A percentile compares a stretch with the other conserved stretches of the same genome.
Conservation (phyloP, 2,888 invertebrate species). For the Troglohyphantes excavatus region DNA sequence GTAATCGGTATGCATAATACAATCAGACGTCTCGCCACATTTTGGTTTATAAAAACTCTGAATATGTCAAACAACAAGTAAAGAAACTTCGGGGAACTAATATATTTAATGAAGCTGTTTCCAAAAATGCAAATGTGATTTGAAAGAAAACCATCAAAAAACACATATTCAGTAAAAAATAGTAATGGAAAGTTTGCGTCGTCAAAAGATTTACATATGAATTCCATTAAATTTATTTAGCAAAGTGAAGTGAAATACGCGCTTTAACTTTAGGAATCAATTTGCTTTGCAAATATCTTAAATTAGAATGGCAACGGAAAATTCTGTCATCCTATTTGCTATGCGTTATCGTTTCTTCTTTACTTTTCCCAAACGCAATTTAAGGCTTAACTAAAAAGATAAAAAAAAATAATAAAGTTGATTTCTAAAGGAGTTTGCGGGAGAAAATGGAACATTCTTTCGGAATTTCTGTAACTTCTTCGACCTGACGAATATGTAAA, state of each 20-base stretch:
- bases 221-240: slow-evolving; percentile 12
- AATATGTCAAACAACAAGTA: too few species aligned
- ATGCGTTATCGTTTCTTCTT: background rate
- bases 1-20: too few species aligned
- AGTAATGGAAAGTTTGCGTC: background rate
- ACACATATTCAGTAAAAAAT: background rate
- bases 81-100: too few species aligned
- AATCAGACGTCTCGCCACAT: too few species aligned
- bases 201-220: slow-evolving; percentile 5
- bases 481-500: background rate
- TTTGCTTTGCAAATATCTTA: slow-evolving; percentile 45
- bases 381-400: background rate
- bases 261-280: slow-evolving; percentile 9
- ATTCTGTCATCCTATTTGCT: slow-evolving; percentile 13
- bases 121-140: too few species aligned
- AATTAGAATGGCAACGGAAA: slow-evolving; percentile 1
- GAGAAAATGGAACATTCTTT: background rate
- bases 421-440: background rate
- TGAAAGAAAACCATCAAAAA: background rate
- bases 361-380: background rate
- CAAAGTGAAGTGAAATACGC: background rate
- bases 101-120: too few species aligned
- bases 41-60: too few species aligned
- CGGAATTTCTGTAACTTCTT: background rate
- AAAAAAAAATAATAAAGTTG: background rate